A percentile compares a stretch with the other conserved stretches of the same genome.
These are phyloP conservation scores for Dryococelus australis DNA, from an alignment of 2,888 invertebrate genomes.

Conservation along the genomic window DNA sequence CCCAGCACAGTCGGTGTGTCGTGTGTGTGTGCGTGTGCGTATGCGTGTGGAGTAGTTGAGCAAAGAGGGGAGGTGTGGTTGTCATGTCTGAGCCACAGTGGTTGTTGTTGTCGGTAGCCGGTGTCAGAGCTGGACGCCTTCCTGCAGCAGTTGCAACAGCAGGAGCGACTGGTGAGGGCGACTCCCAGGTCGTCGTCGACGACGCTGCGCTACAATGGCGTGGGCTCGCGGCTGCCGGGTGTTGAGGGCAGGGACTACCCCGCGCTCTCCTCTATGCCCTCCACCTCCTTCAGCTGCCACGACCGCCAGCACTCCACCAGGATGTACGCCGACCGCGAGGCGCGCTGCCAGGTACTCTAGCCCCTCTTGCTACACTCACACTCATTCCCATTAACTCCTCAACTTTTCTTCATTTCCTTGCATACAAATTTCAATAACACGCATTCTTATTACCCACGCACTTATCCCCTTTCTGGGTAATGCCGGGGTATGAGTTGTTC, in stretches of 20 bases:
- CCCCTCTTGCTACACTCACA: neutral
- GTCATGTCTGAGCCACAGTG: no score
- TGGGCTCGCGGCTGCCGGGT: slow-evolving; percentile 30
- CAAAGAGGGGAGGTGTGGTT: no score
- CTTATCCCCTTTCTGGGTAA: no score
- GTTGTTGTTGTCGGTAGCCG: neutral
- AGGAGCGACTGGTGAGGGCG: slow-evolving; percentile 21
- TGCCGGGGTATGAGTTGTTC: no score
- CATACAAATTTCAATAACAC: no score
- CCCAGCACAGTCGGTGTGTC: no score
- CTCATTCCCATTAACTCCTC: no score
- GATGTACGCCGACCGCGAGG: slow-evolving; percentile 51
- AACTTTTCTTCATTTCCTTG: no score
- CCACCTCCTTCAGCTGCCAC: slow-evolving; percentile 32
- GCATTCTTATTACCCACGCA: no score
- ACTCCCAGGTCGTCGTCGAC: slow-evolving; percentile 20
- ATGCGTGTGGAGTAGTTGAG: no score
- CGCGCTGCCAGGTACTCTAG: slow-evolving; percentile 52
- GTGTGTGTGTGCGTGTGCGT: no score
- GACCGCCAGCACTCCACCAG: slow-evolving; percentile 26
- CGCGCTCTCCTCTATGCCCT: slow-evolving; percentile 21
- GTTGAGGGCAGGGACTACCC: slow-evolving; percentile 34
- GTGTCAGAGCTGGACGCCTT: slow-evolving; percentile 28
- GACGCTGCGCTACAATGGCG: slow-evolving; percentile 4
- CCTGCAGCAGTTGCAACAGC: slow-evolving; percentile 27